Evolutionary conservation across 2,888 invertebrate species (phyloP).

Genomic region (Augochlorella aurata): DNA sequence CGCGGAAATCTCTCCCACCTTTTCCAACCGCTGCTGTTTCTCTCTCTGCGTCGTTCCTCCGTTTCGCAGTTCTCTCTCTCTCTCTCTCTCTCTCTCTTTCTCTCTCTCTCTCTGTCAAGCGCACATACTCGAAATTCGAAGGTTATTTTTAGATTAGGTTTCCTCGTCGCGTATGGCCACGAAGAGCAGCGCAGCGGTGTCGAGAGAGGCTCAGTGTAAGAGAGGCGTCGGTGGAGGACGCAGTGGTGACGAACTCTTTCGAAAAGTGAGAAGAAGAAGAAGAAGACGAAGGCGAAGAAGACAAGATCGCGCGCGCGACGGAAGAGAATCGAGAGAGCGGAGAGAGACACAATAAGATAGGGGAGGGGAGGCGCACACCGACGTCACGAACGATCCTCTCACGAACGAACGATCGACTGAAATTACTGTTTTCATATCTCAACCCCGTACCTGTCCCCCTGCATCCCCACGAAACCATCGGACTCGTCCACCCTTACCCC

Average conservation of each 20-base stretch:
- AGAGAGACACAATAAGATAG: slow-evolving; percentile 25
- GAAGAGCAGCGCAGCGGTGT: slow-evolving; percentile 68
- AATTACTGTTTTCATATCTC: slow-evolving; percentile 46
- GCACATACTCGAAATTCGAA: slow-evolving; percentile 74
- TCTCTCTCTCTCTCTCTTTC: slow-evolving; percentile 24
- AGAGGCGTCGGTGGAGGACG: slow-evolving; percentile 79
- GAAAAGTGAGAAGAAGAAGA: slow-evolving; percentile 55
- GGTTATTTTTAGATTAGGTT: slow-evolving; percentile 75
- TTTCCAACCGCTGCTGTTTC: slow-evolving; percentile 15
- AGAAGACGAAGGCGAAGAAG: slow-evolving; percentile 29
- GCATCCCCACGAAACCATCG: slow-evolving; percentile 12
- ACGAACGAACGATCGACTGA: slow-evolving; percentile 77
- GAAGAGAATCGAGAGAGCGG: slow-evolving; percentile 39
- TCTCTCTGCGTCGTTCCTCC: not conserved
- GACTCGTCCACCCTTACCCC: not conserved
- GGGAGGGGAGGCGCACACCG: slow-evolving; percentile 64
- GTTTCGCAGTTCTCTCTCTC: slow-evolving; percentile 5
- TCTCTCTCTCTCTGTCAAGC: slow-evolving; percentile 50
- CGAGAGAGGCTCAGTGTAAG: slow-evolving; percentile 74
- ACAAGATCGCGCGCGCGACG: slow-evolving; percentile 21
- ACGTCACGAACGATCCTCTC: slow-evolving; percentile 69
- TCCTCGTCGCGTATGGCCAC: slow-evolving; percentile 71
- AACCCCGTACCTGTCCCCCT: not conserved
- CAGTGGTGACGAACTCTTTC: slow-evolving; percentile 69
- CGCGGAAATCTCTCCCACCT: slow-evolving; percentile 52